phyloP scores from a whole-genome alignment of 2,888 invertebrate genomes.

The Patella pellucida region DNA sequence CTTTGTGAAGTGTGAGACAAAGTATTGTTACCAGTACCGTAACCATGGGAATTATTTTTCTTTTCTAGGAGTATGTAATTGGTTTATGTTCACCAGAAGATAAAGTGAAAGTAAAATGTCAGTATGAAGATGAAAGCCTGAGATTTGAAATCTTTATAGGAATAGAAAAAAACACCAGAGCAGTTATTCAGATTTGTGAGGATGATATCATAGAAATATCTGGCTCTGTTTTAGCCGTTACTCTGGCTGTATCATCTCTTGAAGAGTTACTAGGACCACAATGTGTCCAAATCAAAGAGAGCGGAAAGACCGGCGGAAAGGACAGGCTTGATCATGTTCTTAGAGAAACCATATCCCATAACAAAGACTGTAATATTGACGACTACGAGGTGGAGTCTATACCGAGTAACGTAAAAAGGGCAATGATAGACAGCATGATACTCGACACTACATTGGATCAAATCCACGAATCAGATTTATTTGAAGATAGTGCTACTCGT shows the following conservation, averaged over 20 bases:
- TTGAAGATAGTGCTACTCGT: conserved; percentile 18
- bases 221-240: conserved; percentile 56
- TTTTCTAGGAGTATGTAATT: conserved; percentile 53
- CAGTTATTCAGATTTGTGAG: conserved; percentile 39
- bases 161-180: conserved; percentile 53
- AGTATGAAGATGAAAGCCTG: conserved; percentile 33
- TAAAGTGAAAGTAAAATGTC: conserved; percentile 40
- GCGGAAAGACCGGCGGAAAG: conserved; percentile 4
- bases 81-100: conserved; percentile 50
- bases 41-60: conserved; percentile 6
- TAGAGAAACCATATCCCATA: conserved; percentile 42
- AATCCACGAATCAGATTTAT: conserved; percentile 36
- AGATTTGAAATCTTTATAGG: conserved; percentile 39
- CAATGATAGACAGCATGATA: conserved; percentile 43
- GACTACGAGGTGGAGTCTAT: conserved; percentile 43
- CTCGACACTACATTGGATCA: conserved; percentile 35
- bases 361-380: conserved; percentile 44
- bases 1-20: too few species aligned
- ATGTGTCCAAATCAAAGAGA: conserved; percentile 26
- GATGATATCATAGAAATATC: conserved; percentile 46
- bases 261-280: conserved; percentile 49
- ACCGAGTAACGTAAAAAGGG: conserved; percentile 42
- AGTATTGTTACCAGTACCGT: too few species aligned
- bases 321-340: conserved; percentile 35
- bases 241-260: conserved; percentile 58